Conservation (phyloP, 2,888 invertebrate species). For the Heliconius erato region DNA sequence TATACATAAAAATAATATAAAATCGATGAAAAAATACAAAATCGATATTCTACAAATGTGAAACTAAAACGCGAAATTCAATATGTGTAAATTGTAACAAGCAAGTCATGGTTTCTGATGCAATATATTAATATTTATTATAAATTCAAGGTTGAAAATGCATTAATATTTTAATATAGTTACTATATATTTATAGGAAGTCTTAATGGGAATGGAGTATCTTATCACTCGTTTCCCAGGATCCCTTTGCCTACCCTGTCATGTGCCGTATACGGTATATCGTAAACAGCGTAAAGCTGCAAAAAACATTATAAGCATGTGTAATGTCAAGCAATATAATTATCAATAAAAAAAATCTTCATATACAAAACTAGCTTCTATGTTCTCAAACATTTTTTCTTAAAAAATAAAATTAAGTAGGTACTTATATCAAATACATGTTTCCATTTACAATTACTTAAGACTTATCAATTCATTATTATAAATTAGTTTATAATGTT, state of each 20-base stretch:
- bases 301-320: not conserved
- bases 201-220: not conserved
- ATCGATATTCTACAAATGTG: conserved; percentile 17
- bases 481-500: not conserved
- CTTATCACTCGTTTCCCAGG: not conserved
- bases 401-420: not conserved
- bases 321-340: not conserved
- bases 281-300: too few relatives aligned
- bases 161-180: conserved; percentile 4
- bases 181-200: not conserved
- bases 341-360: not conserved
- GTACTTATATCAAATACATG: not conserved
- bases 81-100: conserved; percentile 11
- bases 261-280: too few relatives aligned
- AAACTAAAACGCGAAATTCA: not conserved
- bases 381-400: not conserved
- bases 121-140: conserved; percentile 26
- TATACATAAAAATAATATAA: too few relatives aligned
- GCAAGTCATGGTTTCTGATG: conserved; percentile 34
- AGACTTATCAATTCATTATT: not conserved
- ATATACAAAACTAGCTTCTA: not conserved
- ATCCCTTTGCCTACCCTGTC: too few relatives aligned
- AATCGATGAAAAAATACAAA: not conserved
- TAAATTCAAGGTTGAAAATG: conserved; percentile 5
- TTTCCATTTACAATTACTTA: not conserved